Percentiles rank a stretch among this genome's conserved stretches.
Evolutionary conservation across 2,888 invertebrate genomes (phyloP).

Genomic region (Nymphalis c-album): DNA sequence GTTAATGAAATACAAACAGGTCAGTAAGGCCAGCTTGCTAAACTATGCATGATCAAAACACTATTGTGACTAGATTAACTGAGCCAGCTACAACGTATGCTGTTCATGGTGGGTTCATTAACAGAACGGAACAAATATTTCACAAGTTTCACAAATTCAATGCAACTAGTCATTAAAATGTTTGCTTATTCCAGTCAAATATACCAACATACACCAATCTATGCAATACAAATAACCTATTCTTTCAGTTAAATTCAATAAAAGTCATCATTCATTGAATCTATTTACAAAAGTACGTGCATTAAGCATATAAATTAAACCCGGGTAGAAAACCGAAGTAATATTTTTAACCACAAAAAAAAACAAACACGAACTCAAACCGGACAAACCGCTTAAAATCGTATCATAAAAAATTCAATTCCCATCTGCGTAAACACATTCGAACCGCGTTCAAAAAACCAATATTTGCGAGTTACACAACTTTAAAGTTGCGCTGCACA

Average conservation of each 20-base stretch:
- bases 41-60: no score
- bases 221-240: no score
- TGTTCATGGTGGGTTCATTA: no score
- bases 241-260: not conserved
- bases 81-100: no score
- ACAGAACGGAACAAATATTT: no score
- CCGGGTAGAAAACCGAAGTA: not conserved
- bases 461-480: slow-evolving; percentile 31
- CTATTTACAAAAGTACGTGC: not conserved
- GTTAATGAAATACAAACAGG: no score
- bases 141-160: no score
- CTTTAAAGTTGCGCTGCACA: slow-evolving; percentile 22
- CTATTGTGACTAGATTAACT: no score
- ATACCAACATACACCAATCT: no score
- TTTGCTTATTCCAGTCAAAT: no score
- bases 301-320: slow-evolving; percentile 7
- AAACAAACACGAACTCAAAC: slow-evolving; percentile 3
- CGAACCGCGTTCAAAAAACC: slow-evolving; percentile 28
- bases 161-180: no score
- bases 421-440: slow-evolving; percentile 30
- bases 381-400: slow-evolving; percentile 23
- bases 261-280: not conserved
- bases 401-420: slow-evolving; percentile 29
- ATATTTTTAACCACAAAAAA: slow-evolving; percentile 11
- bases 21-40: no score